Conservation (phyloP, 2,113 vertebrate species). For the Varanus komodoensis region DNA sequence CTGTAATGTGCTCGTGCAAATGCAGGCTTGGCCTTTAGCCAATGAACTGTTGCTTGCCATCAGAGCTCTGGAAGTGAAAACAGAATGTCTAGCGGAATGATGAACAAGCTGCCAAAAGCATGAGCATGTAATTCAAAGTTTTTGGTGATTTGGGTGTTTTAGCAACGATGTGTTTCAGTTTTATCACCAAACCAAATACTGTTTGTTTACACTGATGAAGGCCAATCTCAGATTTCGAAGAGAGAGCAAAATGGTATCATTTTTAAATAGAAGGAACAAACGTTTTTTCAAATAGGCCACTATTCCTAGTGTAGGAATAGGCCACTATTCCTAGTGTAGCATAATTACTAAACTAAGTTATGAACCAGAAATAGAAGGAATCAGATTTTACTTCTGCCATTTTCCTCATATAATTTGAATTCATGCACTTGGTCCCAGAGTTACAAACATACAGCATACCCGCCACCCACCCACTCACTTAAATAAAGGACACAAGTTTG, state of each 20-base stretch:
- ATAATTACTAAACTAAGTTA: not conserved
- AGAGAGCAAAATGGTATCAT: not conserved
- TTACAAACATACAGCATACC: slow-evolving; percentile 49
- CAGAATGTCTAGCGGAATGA: slow-evolving; percentile 69
- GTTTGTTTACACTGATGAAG: slow-evolving; percentile 14
- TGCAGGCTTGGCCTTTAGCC: slow-evolving; percentile 81
- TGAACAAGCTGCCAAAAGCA: slow-evolving; percentile 77
- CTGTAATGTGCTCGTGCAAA: slow-evolving; percentile 74
- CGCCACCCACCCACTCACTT: no score
- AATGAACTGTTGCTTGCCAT: slow-evolving; percentile 79
- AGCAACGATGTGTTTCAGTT: slow-evolving; percentile 65
- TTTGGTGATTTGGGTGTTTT: slow-evolving; percentile 58
- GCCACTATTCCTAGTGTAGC: not conserved
- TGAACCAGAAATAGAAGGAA: not conserved
- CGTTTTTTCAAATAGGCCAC: not conserved
- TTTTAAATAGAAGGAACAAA: not conserved
- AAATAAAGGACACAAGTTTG: slow-evolving; percentile 58
- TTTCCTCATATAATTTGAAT: slow-evolving; percentile 28
- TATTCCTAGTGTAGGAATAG: not conserved
- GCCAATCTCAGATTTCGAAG: slow-evolving; percentile 43
- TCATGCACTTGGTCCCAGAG: slow-evolving; percentile 47
- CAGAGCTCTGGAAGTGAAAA: slow-evolving; percentile 75
- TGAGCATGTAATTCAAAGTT: slow-evolving; percentile 63
- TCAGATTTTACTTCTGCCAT: slow-evolving; percentile 6
- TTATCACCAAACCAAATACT: slow-evolving; percentile 53